phyloP scores from a whole-genome alignment of 1,140 invertebrate genomes.

The Cyphomyrmex costatus region DNA sequence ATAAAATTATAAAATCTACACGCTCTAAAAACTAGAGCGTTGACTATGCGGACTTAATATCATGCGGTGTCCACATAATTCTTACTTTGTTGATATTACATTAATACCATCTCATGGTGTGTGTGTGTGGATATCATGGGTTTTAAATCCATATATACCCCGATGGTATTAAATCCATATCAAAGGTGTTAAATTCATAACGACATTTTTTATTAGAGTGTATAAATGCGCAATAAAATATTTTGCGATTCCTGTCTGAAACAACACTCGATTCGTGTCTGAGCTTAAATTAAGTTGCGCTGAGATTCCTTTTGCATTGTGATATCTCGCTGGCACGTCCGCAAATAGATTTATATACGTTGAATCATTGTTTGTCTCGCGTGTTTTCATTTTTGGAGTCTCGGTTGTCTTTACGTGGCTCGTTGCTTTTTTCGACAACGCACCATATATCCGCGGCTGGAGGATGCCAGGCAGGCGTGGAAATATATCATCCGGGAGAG shows the following conservation, averaged over 20 bases:
- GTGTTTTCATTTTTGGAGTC: constrained; percentile 41
- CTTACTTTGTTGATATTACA: no score
- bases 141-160: no score
- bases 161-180: no score
- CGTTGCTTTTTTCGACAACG: constrained; percentile 58
- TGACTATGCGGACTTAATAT: no score
- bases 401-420: constrained; percentile 33
- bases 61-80: no score
- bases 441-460: constrained; percentile 34
- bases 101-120: no score
- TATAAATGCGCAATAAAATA: neutral
- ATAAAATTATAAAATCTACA: neutral
- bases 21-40: no score
- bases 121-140: no score
- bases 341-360: constrained; percentile 45
- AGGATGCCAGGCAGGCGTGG: constrained; percentile 31
- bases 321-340: neutral
- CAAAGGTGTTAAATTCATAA: no score
- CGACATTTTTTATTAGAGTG: no score
- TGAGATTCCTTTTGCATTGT: neutral
- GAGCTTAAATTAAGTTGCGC: neutral
- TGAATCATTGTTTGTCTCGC: constrained; percentile 38
- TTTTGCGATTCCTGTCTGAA: no score
- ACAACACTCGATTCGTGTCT: neutral
- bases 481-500: constrained; percentile 77